Base-by-base conservation (phyloP, 2,797 vertebrate genomes). In the Alectoris magna region DNA sequence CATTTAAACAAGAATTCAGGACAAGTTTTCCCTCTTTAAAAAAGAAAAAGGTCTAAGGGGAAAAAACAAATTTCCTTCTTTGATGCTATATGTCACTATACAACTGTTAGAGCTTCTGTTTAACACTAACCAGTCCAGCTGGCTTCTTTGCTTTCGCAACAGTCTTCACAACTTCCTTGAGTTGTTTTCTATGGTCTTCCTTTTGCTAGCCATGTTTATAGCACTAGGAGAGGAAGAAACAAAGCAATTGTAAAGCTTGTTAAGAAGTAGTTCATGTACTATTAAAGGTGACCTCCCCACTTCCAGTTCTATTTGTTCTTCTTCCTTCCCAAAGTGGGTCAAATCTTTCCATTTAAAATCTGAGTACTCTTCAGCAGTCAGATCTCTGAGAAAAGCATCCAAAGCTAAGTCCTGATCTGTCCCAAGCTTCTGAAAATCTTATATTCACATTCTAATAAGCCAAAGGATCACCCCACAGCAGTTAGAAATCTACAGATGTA, bases 141-240 rank as follows among this genome's bases (percentile, higher is more conserved):
- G 98, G 95, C 95, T 98, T 98, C 97, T 99, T 97, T 86, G 98
- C 98, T 98, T 98, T 98, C 97, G 98, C 98, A 51, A 96, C 94
- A 38, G 97, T 97, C 97, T 98, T 98, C 94, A 95, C 97, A 16
- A 98, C 98, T 98, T 99, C 98, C 98, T 99, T 97, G 95, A 98
- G 98, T 97, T 98, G 97, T 98, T 98, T 98, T 97, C 98, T 98
- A 90, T 97, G 97, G 72, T 94, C 97, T 97, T 98, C 98, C 98
- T 98, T 98, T 84, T 98, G 98, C 97, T 97, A 97, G 80, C 96
- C 97, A 97, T 98, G 98, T 97, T 98, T 97, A 97, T 94, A 84
- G 97, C 97, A 90, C 98, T 98, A 96, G 41, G 90, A 97, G 84
- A 97, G 95, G 96, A 96, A 98, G 95, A 98, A 97, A 97, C 96